A percentile compares a stretch with the other conserved stretches of the same genome.
Conservation (phyloP, 1,140 invertebrate species). For the Drosophila fuyamai region DNA sequence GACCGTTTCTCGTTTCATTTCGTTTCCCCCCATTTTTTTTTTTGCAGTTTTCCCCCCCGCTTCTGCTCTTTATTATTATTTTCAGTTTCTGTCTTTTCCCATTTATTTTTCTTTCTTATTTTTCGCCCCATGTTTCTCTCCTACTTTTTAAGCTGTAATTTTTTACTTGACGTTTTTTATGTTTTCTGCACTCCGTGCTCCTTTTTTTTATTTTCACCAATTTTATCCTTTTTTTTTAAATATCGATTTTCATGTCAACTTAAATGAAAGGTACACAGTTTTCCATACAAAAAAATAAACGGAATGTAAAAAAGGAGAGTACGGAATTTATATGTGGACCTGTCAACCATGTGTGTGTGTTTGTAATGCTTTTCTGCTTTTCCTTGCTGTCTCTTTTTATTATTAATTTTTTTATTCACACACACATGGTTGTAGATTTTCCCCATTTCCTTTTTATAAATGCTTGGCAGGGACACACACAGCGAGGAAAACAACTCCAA, state of each 20-base stretch:
- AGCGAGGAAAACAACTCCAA: constrained; percentile 40
- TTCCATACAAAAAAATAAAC: constrained; percentile 53
- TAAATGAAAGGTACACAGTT: constrained; percentile 83
- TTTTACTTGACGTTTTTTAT: constrained; percentile 80
- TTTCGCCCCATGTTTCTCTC: constrained; percentile 41
- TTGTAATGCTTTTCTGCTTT: constrained; percentile 16
- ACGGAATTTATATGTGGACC: constrained; percentile 40
- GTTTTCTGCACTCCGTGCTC: constrained; percentile 39
- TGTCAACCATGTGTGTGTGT: constrained; percentile 38
- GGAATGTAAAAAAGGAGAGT: constrained; percentile 44
- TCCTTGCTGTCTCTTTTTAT: constrained; percentile 44
- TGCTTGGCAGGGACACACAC: constrained; percentile 31
- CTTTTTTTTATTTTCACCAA: constrained; percentile 56
- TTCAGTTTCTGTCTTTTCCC: constrained; percentile 78
- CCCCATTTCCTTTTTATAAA: constrained; percentile 46
- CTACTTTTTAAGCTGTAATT: constrained; percentile 78
- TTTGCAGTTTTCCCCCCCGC: constrained; percentile 44
- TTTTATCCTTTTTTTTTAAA: constrained; percentile 77
- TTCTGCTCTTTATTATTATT: constrained; percentile 74
- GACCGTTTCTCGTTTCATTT: constrained; percentile 74
- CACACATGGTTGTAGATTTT: constrained; percentile 27
- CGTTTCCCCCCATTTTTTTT: constrained; percentile 38
- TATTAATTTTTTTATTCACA: constrained; percentile 61
- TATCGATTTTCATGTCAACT: constrained; percentile 83
- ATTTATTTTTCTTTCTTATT: constrained; percentile 48